Percentiles rank a stretch among this genome's conserved stretches.
phyloP scores from a whole-genome alignment of 2,113 vertebrate genomes.

The Peromyscus leucopus region DNA sequence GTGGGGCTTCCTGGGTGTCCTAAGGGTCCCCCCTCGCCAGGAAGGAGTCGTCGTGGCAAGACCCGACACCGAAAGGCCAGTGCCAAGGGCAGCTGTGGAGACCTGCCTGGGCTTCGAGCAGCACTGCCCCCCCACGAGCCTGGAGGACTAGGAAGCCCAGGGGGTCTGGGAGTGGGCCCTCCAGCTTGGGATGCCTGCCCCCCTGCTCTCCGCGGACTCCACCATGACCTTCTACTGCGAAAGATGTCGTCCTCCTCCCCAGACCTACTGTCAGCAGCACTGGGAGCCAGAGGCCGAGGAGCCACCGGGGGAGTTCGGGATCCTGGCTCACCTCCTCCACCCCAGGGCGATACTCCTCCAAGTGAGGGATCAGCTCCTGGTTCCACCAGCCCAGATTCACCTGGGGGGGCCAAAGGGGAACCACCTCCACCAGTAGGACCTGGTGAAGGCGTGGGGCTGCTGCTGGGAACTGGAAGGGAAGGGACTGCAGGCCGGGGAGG shows the following conservation, averaged over 20 bases:
- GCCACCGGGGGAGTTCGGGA: constrained; percentile 83
- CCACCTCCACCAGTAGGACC: constrained; percentile 78
- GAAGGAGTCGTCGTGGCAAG: constrained; percentile 93
- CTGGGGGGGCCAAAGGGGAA: constrained; percentile 84
- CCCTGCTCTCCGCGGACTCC: constrained; percentile 89
- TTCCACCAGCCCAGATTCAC: constrained; percentile 93
- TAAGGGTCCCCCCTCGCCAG: constrained; percentile 94
- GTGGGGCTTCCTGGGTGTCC: constrained; percentile 94
- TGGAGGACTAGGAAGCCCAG: constrained; percentile 83
- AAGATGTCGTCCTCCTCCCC: constrained; percentile 96
- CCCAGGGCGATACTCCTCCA: constrained; percentile 89
- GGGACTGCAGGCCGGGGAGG: constrained; percentile 79
- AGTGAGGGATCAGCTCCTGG: constrained; percentile 88
- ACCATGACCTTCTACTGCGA: constrained; percentile 92
- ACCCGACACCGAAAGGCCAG: constrained; percentile 93
- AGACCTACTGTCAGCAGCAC: constrained; percentile 94
- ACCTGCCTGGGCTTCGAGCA: constrained; percentile 91
- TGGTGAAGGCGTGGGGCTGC: constrained; percentile 84
- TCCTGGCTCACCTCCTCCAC: constrained; percentile 81
- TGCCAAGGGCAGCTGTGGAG: constrained; percentile 93
- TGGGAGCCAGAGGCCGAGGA: constrained; percentile 87
- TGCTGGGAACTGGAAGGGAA: constrained; percentile 89
- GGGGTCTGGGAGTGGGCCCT: constrained; percentile 71
- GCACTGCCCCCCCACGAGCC: constrained; percentile 84
- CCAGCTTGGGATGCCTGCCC: constrained; percentile 89